Percentiles rank a stretch among this genome's conserved stretches.
Conservation (phyloP, 1,140 invertebrate species). For the Aphaenogaster rudis region DNA sequence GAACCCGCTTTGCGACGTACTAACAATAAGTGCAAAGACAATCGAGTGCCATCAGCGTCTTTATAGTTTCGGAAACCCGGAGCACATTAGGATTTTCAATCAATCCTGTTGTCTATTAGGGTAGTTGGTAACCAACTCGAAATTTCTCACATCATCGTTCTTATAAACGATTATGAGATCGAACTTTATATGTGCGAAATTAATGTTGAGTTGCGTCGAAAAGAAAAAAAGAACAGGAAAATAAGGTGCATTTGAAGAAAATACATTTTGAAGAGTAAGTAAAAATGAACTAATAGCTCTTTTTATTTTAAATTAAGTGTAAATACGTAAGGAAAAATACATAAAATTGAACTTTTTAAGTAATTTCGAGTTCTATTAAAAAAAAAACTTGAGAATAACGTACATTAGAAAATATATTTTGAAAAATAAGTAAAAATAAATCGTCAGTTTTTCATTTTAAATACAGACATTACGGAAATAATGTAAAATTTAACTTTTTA, state of each 20-base stretch:
- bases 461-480: too few species aligned
- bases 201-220: background rate
- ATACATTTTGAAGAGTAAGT: background rate
- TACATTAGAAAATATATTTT: too few species aligned
- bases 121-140: background rate
- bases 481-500: too few species aligned
- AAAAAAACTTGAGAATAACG: too few species aligned
- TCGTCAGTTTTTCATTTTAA: too few species aligned
- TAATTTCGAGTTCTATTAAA: background rate
- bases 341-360: background rate
- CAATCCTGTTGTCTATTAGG: background rate
- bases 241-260: background rate
- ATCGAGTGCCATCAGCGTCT: background rate
- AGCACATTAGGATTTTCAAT: background rate
- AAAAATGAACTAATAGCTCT: background rate
- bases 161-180: background rate
- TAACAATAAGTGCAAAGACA: background rate
- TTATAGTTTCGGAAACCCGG: background rate
- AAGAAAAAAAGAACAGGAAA: background rate
- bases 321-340: background rate
- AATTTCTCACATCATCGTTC: background rate
- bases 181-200: background rate
- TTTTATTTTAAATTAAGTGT: background rate
- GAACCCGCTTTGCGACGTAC: background rate
- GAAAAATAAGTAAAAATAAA: too few species aligned